phyloP scores from a whole-genome alignment of 2,888 invertebrate genomes.

The Drosophila meridiana region DNA sequence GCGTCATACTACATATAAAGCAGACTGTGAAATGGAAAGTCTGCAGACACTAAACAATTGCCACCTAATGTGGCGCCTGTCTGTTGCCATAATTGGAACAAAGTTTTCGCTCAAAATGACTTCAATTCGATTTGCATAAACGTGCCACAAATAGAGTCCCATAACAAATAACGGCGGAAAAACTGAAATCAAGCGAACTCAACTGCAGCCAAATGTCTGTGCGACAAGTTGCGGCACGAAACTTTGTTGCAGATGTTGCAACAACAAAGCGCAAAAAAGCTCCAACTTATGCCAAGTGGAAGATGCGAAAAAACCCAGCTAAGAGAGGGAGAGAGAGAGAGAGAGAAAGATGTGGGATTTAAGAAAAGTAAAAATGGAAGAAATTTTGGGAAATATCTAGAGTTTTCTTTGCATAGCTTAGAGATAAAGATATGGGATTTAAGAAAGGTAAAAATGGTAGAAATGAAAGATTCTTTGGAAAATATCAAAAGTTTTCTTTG shows the following conservation, averaged over 20 bases:
- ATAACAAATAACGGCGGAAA: conserved; percentile 13
- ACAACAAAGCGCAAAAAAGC: conserved; percentile 32
- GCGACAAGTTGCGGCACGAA: conserved; percentile 19
- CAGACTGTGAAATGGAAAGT: conserved; percentile 32
- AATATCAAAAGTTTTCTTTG: too few relatives aligned
- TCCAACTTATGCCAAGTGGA: conserved; percentile 18
- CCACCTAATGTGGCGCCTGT: conserved; percentile 33
- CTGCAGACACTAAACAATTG: not conserved
- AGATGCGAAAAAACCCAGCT: not conserved
- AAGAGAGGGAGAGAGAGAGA: conserved; percentile 29
- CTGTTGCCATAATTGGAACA: conserved; percentile 37
- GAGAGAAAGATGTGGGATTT: not conserved
- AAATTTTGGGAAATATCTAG: not conserved
- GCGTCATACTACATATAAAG: not conserved
- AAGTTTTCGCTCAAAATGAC: conserved; percentile 35
- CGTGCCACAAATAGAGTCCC: conserved; percentile 25
- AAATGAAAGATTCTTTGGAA: too few relatives aligned
- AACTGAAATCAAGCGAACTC: conserved; percentile 1
- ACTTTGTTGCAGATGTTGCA: conserved; percentile 42
- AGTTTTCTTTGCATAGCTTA: not conserved
- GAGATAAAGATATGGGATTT: too few relatives aligned
- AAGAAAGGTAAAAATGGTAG: too few relatives aligned
- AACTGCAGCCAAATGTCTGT: conserved; percentile 9
- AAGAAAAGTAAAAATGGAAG: not conserved
- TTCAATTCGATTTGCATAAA: conserved; percentile 56